Evolutionary conservation across 1,140 invertebrate species (phyloP), one percentile per base, ranked within the genome.

Genomic region (Teleopsis dalmanni): DNA sequence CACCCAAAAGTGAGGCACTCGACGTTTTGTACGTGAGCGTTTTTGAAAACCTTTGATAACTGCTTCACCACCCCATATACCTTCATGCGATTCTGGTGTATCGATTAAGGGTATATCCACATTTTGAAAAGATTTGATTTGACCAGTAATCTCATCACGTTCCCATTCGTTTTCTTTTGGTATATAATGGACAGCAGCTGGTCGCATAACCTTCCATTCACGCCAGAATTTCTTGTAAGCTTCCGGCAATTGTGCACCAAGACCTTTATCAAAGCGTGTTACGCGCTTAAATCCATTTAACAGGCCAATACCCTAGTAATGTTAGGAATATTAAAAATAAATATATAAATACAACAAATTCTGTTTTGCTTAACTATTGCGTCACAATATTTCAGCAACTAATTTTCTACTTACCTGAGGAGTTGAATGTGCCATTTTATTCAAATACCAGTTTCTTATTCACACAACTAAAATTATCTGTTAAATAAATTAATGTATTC

Each of bases 41-140:
- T 87, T 89, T 57, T 81, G 75, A 60, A 88, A 95, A 27, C 95
- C 95, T 76, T 91, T 83, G 21, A 99, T 74, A 2, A 98, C 77
- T n/a, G 82, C 90, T 76, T 98, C 95, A 7, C 95, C 95, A 54
- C 93, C 95, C 94, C 93, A 98, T 43, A 99, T 76, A 19, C 94
- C 93, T 41, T 84, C 43, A 67, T 98, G 72, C 47, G 83, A 72
- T 75, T 98, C 89, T 44, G 80, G 75, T 3, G 92, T 88, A 65
- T 82, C 85, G 47, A 79, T 76, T 1, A 95, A 56, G 3, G 84
- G 84, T 18, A 98, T 73, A n/a, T 85, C 81, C 47, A 82, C 57
- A 76, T 92, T 88, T 69, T 91, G 82, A 21, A 91, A 73, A 14
- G 79, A 80, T 42, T 68, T 54, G 74, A 87, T 81, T 75, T 81